Conservation (phyloP, 2,113 vertebrate species). For the Notothenia coriiceps region DNA sequence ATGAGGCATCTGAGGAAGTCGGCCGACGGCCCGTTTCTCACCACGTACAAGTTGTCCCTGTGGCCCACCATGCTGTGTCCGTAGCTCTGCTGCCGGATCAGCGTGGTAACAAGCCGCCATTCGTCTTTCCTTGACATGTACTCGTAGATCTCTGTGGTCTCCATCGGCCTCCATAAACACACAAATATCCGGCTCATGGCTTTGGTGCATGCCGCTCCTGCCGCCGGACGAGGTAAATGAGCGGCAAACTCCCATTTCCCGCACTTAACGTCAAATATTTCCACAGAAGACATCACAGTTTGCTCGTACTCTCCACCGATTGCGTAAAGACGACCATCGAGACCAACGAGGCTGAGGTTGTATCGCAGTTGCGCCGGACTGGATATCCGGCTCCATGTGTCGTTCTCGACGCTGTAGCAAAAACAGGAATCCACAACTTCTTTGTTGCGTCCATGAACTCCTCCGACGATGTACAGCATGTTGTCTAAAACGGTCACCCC, state of each 20-base stretch:
- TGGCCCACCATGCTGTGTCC: conserved; percentile 94
- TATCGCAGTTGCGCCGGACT: conserved; percentile 89
- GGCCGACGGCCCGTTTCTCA: conserved; percentile 91
- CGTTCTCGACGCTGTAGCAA: conserved; percentile 83
- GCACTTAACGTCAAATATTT: conserved; percentile 82
- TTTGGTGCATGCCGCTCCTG: conserved; percentile 86
- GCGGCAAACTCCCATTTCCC: conserved; percentile 85
- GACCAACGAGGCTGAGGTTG: conserved; percentile 85
- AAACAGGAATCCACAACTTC: conserved; percentile 88
- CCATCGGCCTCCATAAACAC: conserved; percentile 91
- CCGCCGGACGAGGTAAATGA: conserved; percentile 86
- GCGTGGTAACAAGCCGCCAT: conserved; percentile 85
- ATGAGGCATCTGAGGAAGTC: conserved; percentile 92
- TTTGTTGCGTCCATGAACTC: conserved; percentile 86
- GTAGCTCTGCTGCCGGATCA: conserved; percentile 89
- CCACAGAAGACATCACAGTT: conserved; percentile 87
- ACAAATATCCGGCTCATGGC: conserved; percentile 89
- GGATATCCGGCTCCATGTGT: conserved; percentile 85
- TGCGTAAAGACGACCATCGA: conserved; percentile 85
- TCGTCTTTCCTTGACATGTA: conserved; percentile 76
- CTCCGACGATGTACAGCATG: conserved; percentile 91
- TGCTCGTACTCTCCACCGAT: conserved; percentile 89
- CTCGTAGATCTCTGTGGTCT: conserved; percentile 89
- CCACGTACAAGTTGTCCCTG: conserved; percentile 89
- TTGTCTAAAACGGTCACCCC: conserved; percentile 91